These are phyloP conservation scores for Sternarchorhynchus goeldii DNA, from an alignment of 2,797 vertebrate species.

Conservation along the genomic window DNA sequence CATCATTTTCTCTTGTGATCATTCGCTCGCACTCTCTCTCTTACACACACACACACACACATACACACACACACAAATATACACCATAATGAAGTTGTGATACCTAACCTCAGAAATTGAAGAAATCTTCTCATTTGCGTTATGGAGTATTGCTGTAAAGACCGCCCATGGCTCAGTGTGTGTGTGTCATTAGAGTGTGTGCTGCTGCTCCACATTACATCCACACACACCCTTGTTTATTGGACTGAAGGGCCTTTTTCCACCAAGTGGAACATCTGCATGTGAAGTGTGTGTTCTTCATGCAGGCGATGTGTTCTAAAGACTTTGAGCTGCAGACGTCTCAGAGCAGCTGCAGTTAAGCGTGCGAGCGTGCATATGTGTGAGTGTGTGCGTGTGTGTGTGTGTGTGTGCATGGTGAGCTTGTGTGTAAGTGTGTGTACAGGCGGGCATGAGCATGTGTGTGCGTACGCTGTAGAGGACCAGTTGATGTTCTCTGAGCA, in stretches of 20 bases:
- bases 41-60: constrained; percentile 21
- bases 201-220: too few species aligned
- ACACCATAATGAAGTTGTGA: background rate
- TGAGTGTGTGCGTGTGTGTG: too few species aligned
- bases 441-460: too few species aligned
- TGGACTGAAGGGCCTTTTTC: background rate
- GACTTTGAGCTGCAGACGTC: too few species aligned
- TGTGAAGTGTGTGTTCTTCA: background rate
- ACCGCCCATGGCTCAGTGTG: constrained; percentile 2
- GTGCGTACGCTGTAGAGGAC: too few species aligned
- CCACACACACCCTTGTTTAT: background rate
- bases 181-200: background rate
- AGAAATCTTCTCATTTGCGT: constrained; percentile 5
- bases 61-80: constrained; percentile 17
- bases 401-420: too few species aligned
- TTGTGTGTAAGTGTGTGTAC: too few species aligned
- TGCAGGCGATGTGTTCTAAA: too few species aligned
- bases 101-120: constrained; percentile 5
- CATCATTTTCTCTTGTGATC: background rate
- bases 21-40: background rate
- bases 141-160: constrained; percentile 11
- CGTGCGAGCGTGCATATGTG: too few species aligned
- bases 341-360: too few species aligned
- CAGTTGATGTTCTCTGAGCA: too few species aligned
- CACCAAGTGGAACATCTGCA: background rate